A percentile compares a stretch with the other conserved stretches of the same genome.
Evolutionary conservation across 2,797 vertebrate species (phyloP).

Genomic region (Picus viridis): DNA sequence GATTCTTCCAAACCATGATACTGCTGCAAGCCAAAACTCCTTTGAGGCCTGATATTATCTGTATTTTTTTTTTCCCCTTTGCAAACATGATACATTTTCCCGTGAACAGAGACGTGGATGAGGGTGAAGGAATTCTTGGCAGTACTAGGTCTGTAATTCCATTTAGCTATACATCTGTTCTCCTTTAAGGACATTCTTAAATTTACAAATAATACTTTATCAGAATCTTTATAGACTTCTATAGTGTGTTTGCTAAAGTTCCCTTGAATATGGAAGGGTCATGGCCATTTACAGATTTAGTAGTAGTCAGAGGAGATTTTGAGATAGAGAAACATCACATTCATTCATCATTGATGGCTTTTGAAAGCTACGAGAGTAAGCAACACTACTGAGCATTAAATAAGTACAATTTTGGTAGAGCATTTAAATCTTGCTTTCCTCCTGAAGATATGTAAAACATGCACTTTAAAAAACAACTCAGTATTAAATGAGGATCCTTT

Average conservation of each 20-base stretch:
- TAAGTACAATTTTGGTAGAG: not conserved
- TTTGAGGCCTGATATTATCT: not conserved
- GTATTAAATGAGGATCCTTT: not conserved
- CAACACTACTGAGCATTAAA: not conserved
- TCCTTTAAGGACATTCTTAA: not conserved
- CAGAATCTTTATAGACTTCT: not conserved
- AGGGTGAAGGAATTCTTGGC: not conserved
- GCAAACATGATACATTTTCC: not conserved
- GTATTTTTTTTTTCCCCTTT: not conserved
- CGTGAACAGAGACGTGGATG: not conserved
- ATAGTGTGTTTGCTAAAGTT: not conserved
- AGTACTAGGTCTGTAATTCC: not conserved
- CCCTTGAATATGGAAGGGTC: not conserved
- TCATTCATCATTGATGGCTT: not conserved
- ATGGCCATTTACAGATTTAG: not conserved
- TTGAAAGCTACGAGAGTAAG: not conserved
- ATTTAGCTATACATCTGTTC: not conserved
- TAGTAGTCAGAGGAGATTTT: not conserved
- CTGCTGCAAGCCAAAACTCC: not conserved
- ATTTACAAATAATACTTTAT: conserved; percentile 10
- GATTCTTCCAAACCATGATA: not conserved
- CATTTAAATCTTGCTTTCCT: not conserved
- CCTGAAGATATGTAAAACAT: not conserved
- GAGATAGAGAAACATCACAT: not conserved
- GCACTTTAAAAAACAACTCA: not conserved